A percentile compares a stretch with the other conserved stretches of the same genome.
These are phyloP conservation scores for Catostomus latipinnis DNA, from an alignment of 2,797 vertebrate genomes.

Conservation along the genomic window DNA sequence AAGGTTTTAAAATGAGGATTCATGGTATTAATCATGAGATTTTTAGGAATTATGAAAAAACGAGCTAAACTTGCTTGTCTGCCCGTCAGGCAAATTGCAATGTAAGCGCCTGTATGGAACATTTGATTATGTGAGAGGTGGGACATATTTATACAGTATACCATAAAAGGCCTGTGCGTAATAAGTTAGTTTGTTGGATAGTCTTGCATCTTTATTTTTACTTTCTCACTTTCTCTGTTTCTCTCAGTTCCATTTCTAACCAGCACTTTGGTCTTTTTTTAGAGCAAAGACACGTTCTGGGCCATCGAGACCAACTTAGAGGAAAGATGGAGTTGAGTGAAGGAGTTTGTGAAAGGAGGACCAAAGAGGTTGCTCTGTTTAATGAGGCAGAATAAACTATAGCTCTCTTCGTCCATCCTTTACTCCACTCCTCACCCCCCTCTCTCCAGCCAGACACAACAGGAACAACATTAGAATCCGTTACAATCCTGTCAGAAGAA, in stretches of 20 bases:
- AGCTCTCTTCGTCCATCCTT: conserved; percentile 1
- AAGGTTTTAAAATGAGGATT: conserved; percentile 10
- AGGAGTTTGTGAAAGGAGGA: conserved; percentile 15
- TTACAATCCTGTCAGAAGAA: conserved; percentile 25
- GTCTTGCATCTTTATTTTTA: not conserved
- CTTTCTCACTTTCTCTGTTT: not conserved
- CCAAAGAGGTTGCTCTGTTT: conserved; percentile 42
- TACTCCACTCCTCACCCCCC: not conserved
- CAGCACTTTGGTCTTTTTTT: conserved; percentile 43
- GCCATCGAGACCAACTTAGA: conserved; percentile 73
- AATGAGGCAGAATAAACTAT: conserved; percentile 14
- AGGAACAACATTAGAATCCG: not conserved
- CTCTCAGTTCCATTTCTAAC: conserved; percentile 38
- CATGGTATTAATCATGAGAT: not conserved
- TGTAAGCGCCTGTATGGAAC: not conserved
- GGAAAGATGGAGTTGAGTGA: not conserved
- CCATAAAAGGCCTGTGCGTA: no score
- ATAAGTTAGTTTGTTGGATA: not conserved
- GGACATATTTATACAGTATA: no score
- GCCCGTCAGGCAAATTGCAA: not conserved
- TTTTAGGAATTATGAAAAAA: conserved; percentile 9
- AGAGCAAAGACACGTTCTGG: conserved; percentile 77
- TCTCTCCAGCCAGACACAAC: conserved; percentile 4
- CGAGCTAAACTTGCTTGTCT: conserved; percentile 16
- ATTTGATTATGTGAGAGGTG: not conserved